Conservation (phyloP, 2,797 vertebrate species). For the Mus spretus region DNA sequence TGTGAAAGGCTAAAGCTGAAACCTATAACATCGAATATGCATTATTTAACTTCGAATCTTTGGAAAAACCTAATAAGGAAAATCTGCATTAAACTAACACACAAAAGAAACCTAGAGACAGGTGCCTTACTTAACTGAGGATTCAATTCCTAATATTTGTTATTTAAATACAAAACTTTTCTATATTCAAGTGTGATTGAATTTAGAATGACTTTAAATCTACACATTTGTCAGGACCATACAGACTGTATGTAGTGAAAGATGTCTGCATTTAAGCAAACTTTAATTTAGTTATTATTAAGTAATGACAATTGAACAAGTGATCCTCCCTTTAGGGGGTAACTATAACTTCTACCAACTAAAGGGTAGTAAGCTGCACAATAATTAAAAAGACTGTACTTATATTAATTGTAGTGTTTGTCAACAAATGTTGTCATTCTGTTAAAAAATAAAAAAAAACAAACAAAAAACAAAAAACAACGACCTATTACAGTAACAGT, state of each 20-base stretch:
- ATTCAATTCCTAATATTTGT: constrained; percentile 5
- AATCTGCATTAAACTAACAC: constrained; percentile 10
- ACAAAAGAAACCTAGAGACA: background rate
- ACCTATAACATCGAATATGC: background rate
- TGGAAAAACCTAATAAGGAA: background rate
- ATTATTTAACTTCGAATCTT: background rate
- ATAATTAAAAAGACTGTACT: background rate
- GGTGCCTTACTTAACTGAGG: background rate
- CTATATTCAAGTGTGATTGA: constrained; percentile 54
- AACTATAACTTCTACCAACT: constrained; percentile 4
- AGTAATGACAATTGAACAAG: background rate
- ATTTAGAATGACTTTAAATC: constrained; percentile 49
- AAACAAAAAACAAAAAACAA: background rate
- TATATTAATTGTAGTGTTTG: background rate
- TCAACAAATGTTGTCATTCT: background rate
- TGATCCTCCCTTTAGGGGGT: background rate
- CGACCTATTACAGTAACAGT: background rate
- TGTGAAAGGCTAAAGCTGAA: background rate
- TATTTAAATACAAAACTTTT: constrained; percentile 52
- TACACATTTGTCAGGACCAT: background rate
- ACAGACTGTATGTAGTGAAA: background rate
- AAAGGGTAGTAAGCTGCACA: background rate
- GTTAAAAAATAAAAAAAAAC: background rate
- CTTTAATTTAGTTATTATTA: background rate
- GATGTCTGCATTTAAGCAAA: background rate